phyloP scores from a whole-genome alignment of 2,797 vertebrate genomes.

The Argyrosomus regius region DNA sequence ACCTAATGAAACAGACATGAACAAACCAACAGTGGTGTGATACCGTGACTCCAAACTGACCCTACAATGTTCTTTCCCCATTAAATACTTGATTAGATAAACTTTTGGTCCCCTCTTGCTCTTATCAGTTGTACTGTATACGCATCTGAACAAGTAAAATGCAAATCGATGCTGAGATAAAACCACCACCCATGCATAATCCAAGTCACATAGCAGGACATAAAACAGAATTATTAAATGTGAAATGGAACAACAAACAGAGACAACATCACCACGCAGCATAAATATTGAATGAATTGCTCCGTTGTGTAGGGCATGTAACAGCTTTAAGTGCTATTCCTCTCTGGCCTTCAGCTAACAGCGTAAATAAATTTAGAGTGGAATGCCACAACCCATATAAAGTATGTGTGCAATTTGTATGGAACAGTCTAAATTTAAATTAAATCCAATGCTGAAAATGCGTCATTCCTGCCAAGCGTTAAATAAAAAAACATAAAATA shows the following conservation, averaged over 20 bases:
- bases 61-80: background rate
- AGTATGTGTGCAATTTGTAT: background rate
- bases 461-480: background rate
- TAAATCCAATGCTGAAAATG: background rate
- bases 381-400: background rate
- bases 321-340: slow-evolving; percentile 14
- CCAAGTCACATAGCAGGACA: slow-evolving; percentile 39
- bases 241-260: slow-evolving; percentile 57
- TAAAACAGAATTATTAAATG: slow-evolving; percentile 56
- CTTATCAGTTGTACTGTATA: slow-evolving; percentile 18
- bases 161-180: slow-evolving; percentile 46
- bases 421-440: background rate
- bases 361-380: slow-evolving; percentile 5
- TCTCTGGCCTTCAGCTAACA: slow-evolving; percentile 18
- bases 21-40: background rate
- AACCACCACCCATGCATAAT: slow-evolving; percentile 41
- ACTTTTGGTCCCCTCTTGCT: slow-evolving; percentile 12
- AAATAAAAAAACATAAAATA: background rate
- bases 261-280: slow-evolving; percentile 20
- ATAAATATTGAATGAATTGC: slow-evolving; percentile 60
- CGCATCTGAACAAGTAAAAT: slow-evolving; percentile 37
- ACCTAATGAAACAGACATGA: background rate
- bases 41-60: slow-evolving; percentile 7
- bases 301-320: slow-evolving; percentile 2
- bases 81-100: slow-evolving; percentile 26